Conservation (phyloP, 2,888 invertebrate species). For the Glaucopsyche alexis region DNA sequence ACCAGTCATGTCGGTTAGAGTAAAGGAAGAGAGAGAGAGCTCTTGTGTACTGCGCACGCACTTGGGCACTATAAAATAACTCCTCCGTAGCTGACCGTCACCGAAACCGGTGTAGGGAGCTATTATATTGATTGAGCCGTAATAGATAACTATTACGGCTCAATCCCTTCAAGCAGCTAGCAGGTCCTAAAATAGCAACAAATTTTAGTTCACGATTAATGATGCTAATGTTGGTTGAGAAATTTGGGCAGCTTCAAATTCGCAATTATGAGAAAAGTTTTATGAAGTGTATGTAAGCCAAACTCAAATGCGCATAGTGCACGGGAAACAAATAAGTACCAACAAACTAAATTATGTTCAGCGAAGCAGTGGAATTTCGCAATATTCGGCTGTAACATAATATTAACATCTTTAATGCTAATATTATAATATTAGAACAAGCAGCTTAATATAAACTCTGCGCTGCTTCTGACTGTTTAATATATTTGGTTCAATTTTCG, state of each 20-base stretch:
- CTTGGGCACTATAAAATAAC: too few relatives aligned
- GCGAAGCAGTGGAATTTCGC: conserved; percentile 8
- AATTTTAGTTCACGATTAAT: neutral
- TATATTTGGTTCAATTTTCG: conserved; percentile 21
- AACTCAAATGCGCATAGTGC: conserved; percentile 10
- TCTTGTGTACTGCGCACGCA: too few relatives aligned
- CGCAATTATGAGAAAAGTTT: conserved; percentile 18
- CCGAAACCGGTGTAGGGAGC: too few relatives aligned
- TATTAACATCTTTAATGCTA: conserved; percentile 15
- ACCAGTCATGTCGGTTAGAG: too few relatives aligned
- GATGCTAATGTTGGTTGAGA: neutral
- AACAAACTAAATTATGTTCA: conserved; percentile 1
- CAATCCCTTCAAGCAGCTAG: too few relatives aligned
- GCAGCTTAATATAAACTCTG: conserved; percentile 16
- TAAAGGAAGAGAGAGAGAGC: too few relatives aligned
- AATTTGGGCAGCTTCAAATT: conserved; percentile 17
- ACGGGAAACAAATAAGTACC: neutral
- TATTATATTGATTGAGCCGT: too few relatives aligned
- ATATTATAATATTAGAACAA: conserved; percentile 11
- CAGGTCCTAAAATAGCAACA: neutral
- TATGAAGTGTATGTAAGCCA: neutral
- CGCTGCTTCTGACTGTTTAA: conserved; percentile 17
- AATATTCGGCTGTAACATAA: conserved; percentile 21
- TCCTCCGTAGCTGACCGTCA: too few relatives aligned
- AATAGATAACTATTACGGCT: too few relatives aligned